These are phyloP conservation scores for Philotrypesis tridentata DNA, from an alignment of 1,140 invertebrate species.

Conservation along the genomic window DNA sequence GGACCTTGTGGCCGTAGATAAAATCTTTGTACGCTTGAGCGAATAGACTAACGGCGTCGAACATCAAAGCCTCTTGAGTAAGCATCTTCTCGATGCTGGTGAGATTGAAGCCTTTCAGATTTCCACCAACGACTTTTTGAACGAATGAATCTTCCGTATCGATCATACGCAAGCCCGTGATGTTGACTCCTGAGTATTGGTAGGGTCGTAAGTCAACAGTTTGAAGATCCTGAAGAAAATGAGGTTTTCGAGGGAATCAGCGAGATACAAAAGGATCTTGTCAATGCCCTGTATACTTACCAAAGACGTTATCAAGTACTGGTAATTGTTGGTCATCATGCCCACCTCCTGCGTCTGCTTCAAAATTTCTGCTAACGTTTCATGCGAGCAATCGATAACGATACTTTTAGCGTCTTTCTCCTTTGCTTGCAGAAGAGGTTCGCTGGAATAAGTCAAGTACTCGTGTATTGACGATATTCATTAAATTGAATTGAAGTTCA, in stretches of 20 bases:
- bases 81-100: slow-evolving; percentile 70
- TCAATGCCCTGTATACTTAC: slow-evolving; percentile 71
- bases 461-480: background rate
- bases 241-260: background rate
- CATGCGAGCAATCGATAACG: slow-evolving; percentile 83
- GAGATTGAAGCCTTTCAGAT: slow-evolving; percentile 56
- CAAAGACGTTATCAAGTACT: slow-evolving; percentile 89
- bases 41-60: slow-evolving; percentile 94
- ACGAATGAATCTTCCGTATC: slow-evolving; percentile 78
- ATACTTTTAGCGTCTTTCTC: slow-evolving; percentile 73
- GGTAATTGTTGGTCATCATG: slow-evolving; percentile 92
- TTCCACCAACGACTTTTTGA: slow-evolving; percentile 68
- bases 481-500: slow-evolving; percentile 11
- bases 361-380: slow-evolving; percentile 82
- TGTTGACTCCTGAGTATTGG: slow-evolving; percentile 88
- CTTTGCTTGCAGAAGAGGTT: slow-evolving; percentile 58
- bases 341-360: slow-evolving; percentile 94
- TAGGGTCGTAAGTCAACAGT: slow-evolving; percentile 87
- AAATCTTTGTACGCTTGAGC: slow-evolving; percentile 90
- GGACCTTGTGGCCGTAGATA: slow-evolving; percentile 57
- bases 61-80: slow-evolving; percentile 94
- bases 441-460: background rate
- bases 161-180: slow-evolving; percentile 85
- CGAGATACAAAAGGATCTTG: slow-evolving; percentile 18
- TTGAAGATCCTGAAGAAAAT: slow-evolving; percentile 80